Evolutionary conservation across 2,888 invertebrate genomes (phyloP).

Genomic region (Tetragonisca angustula): DNA sequence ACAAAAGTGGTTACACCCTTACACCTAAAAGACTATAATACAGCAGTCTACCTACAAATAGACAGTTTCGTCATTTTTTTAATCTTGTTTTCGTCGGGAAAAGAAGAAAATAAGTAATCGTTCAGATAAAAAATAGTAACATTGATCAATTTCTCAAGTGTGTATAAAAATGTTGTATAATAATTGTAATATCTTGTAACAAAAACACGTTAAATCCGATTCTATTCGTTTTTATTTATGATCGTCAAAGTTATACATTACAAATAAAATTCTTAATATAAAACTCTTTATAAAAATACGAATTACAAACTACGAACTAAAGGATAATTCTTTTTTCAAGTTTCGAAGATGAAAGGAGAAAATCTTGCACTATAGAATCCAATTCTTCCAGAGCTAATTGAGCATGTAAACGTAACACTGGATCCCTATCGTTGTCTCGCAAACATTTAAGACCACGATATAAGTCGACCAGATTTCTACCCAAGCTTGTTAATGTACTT

Average conservation of each 20-base stretch:
- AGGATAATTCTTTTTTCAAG: slow-evolving; percentile 85
- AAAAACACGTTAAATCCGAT: not conserved
- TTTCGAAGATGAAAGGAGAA: slow-evolving; percentile 86
- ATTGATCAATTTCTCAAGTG: not conserved
- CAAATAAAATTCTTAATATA: slow-evolving; percentile 1
- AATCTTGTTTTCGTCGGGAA: too few relatives aligned
- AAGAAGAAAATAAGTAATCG: not conserved
- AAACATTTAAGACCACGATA: slow-evolving; percentile 89
- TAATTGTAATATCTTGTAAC: not conserved
- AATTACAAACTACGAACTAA: slow-evolving; percentile 12
- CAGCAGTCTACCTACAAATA: too few relatives aligned
- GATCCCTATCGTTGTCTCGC: slow-evolving; percentile 88
- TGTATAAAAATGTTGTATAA: not conserved
- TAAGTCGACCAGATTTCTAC: slow-evolving; percentile 88
- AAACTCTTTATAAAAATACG: slow-evolving; percentile 46
- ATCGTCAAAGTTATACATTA: slow-evolving; percentile 11
- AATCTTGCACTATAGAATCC: slow-evolving; percentile 88
- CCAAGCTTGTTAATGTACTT: slow-evolving; percentile 88
- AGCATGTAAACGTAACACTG: slow-evolving; percentile 89
- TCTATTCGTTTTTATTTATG: slow-evolving; percentile 2
- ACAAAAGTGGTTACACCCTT: too few relatives aligned
- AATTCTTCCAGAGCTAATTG: slow-evolving; percentile 92
- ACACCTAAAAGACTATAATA: too few relatives aligned
- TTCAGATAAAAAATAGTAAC: not conserved
- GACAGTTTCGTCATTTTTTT: too few relatives aligned